Base-by-base conservation (phyloP, 2,113 vertebrate genomes). In the Camelus bactrianus region DNA sequence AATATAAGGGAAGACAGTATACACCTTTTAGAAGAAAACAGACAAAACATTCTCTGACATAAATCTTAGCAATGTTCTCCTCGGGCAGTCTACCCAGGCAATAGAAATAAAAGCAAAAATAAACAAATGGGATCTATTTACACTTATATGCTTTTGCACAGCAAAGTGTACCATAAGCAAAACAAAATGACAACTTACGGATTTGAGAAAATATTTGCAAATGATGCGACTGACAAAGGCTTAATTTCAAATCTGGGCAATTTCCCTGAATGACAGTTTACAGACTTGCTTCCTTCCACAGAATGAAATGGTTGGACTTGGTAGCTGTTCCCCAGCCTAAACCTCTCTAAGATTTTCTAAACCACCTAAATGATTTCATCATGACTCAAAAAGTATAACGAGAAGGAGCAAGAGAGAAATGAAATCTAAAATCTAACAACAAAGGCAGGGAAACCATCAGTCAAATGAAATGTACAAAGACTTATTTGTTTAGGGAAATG, bases 391-490 rank as follows among this genome's bases (percentile, higher is more conserved):
- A 5, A 22, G 14, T 89, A 50, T 50, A 67, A 70, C 50, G n/a
- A 69, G 32, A 79, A 75, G 6, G n/a, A 83, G 9, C 10, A 52
- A 82, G 35, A 80, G 15, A 72, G 60, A 72, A 73, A 82, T 20
- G 8, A 38, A 26, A 16, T 42, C 22, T 0, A 79, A 54, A 91
- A 20, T 77, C 48, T 89, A 58, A 30, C 94, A 79, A 16, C n/a
- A 85, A 87, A 65, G 19, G 6, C 8, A 76, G 28, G n/a, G 11
- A 10, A 70, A 8, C 76, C 92, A 35, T 35, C 32, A 81, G 9
- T 76, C 24, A 60, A 64, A 67, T n/a, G 87, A 93, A 96, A 84
- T 88, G 48, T 72, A 58, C 16, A n/a, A 72, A 65, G 17, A 58
- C 26, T 84, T 56, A n/a, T 9, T 54, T 88, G 50, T 84, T 4